phyloP scores from a whole-genome alignment of 2,888 invertebrate genomes.

The Deilephila elpenor region DNA sequence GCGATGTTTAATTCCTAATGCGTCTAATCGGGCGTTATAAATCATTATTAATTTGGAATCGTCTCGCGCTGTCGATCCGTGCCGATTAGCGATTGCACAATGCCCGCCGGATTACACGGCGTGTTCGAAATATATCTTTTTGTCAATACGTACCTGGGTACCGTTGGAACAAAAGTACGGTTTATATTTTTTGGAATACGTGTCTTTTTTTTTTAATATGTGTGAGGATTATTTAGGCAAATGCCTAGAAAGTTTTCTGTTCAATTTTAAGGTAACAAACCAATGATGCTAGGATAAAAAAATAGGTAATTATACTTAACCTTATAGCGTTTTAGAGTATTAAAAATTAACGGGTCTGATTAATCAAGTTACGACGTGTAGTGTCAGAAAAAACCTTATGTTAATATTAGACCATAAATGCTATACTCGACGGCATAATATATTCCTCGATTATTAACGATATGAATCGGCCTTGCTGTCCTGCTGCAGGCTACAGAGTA shows the following conservation, averaged over 20 bases:
- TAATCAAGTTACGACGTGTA: no score
- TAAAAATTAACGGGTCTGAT: no score
- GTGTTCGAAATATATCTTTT: slow-evolving; percentile 80
- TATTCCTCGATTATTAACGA: background rate
- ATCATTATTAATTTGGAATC: slow-evolving; percentile 82
- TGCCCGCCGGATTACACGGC: slow-evolving; percentile 76
- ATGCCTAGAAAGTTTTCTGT: no score
- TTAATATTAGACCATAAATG: no score
- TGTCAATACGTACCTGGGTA: slow-evolving; percentile 81
- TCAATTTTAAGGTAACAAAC: no score
- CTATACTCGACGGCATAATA: background rate
- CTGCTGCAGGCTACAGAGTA: background rate
- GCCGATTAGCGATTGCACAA: slow-evolving; percentile 83
- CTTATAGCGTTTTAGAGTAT: no score
- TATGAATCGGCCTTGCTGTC: background rate
- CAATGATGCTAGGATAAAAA: no score
- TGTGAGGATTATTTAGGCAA: no score
- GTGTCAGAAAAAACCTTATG: no score
- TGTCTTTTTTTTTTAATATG: no score
- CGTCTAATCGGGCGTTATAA: slow-evolving; percentile 81
- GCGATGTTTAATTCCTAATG: slow-evolving; percentile 66
- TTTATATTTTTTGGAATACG: background rate
- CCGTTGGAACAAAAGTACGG: slow-evolving; percentile 13
- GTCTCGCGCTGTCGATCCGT: slow-evolving; percentile 71
- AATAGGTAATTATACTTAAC: no score